phyloP scores from a whole-genome alignment of 1,140 invertebrate species.

The Aphidius gifuensis region DNA sequence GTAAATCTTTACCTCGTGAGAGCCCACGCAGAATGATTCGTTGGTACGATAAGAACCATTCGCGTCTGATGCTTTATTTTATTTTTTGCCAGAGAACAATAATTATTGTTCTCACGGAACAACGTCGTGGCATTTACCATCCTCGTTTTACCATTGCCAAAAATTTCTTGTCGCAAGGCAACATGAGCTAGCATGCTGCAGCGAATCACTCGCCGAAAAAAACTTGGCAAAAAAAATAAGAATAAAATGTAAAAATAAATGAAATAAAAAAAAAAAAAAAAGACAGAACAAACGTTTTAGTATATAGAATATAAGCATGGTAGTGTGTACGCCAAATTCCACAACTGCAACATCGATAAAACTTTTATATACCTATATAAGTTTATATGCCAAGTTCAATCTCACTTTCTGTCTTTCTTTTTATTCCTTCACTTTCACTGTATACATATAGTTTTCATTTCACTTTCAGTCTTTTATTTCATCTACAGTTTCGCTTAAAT shows the following conservation, averaged over 20 bases:
- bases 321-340: slow-evolving; percentile 7
- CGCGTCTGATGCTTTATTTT: not conserved
- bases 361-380: not conserved
- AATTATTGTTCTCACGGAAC: slow-evolving; percentile 26
- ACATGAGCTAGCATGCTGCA: not conserved
- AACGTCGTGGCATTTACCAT: slow-evolving; percentile 1
- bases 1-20: slow-evolving; percentile 2
- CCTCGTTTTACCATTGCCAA: too few species aligned
- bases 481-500: slow-evolving; percentile 8
- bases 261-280: not conserved
- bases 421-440: slow-evolving; percentile 3
- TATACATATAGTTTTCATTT: slow-evolving; percentile 1
- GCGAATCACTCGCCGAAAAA: slow-evolving; percentile 11
- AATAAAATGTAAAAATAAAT: not conserved
- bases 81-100: slow-evolving; percentile 18
- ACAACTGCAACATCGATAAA: slow-evolving; percentile 1
- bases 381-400: not conserved
- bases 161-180: slow-evolving; percentile 9
- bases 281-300: too few species aligned
- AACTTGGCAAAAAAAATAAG: not conserved
- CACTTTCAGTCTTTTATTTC: slow-evolving; percentile 19
- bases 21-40: slow-evolving; percentile 11
- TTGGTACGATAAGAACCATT: slow-evolving; percentile 12
- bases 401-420: slow-evolving; percentile 2
- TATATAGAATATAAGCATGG: too few species aligned